Conservation (phyloP, 1,140 invertebrate genomes). For the Danaus plexippus region DNA sequence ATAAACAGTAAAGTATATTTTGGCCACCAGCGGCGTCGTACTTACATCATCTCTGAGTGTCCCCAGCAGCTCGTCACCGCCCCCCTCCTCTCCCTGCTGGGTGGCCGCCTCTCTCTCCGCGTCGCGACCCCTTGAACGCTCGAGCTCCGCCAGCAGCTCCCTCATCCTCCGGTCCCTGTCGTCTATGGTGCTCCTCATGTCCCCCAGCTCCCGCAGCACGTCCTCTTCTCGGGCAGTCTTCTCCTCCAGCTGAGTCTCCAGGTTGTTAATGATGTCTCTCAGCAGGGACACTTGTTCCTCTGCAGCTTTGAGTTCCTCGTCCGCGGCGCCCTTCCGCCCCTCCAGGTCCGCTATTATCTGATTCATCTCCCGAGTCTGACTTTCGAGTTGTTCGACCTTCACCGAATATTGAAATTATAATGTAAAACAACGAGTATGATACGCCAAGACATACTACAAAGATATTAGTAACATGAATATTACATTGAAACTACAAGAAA, state of each 20-base stretch:
- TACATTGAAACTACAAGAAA: too few relatives aligned
- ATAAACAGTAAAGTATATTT: too few relatives aligned
- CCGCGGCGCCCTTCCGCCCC: slow-evolving; percentile 72
- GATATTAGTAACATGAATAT: too few relatives aligned
- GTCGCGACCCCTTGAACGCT: slow-evolving; percentile 26
- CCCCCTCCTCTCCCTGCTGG: slow-evolving; percentile 36
- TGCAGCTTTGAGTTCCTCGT: slow-evolving; percentile 78
- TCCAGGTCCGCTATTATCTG: slow-evolving; percentile 74
- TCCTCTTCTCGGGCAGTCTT: slow-evolving; percentile 72
- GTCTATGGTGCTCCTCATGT: slow-evolving; percentile 55
- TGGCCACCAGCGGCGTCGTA: too few relatives aligned
- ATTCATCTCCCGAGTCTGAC: slow-evolving; percentile 78
- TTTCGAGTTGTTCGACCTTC: slow-evolving; percentile 79
- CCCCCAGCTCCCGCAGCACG: slow-evolving; percentile 50
- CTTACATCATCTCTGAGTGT: slow-evolving; percentile 33
- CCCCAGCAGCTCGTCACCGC: slow-evolving; percentile 29
- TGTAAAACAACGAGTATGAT: too few relatives aligned
- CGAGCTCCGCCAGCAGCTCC: slow-evolving; percentile 48
- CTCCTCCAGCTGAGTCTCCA: slow-evolving; percentile 79
- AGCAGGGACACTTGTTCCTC: slow-evolving; percentile 81
- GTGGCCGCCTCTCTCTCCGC: slow-evolving; percentile 41
- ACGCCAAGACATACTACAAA: too few relatives aligned
- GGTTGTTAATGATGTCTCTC: slow-evolving; percentile 81
- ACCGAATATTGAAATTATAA: too few relatives aligned
- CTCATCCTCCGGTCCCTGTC: slow-evolving; percentile 62